Evolutionary conservation across 2,113 vertebrate species (phyloP), one percentile per base, ranked within the genome.

Genomic region (Corydoras maculifer): DNA sequence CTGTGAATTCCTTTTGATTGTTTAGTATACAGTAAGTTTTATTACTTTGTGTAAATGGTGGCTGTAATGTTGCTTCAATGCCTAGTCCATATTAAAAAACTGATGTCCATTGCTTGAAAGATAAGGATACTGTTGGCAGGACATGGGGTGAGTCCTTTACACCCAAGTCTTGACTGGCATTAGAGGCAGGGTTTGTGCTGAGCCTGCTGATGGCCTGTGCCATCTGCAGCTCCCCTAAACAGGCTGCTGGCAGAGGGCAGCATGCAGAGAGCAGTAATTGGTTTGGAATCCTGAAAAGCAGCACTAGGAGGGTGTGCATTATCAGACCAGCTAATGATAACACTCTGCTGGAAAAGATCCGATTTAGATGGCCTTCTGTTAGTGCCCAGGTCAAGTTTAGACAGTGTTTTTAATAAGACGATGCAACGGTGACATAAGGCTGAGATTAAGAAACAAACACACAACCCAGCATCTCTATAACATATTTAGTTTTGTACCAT

Each of bases 241-340:
- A 78, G 73, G 73, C 77, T 68, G 70, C 69, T 78, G 69, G 62
- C 72, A 78, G 49, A 43, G 77, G 74, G 73, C 60, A 72, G 70
- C 77, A 78, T 3, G 74, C 77, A 75, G 73, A 75, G 73, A 72
- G 65, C 69, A 75, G 62, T 78, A 78, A 78, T 75, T 75, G 77
- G 77, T 65, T 75, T 78, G 58, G 72, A 78, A 73, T 65, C 12
- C 55, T 60, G 68, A 75, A 67, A 55, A 35, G 69, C 63, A 60
- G 51, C 63, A 64, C 32, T 55, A 68, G 67, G 8, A 30, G 62
- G 62, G 51, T 67, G 67, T 30, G 60, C 30, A 60, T 68, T 66
- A 77, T 70, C 75, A 77, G 70, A 77, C 62, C 65, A 50, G 58
- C 71, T 77, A 74, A 75, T 78, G 72, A 77, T 69, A 69, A 65